These are phyloP conservation scores for Andrena trimmerana DNA, from an alignment of 2,888 invertebrate genomes.

Conservation along the genomic window DNA sequence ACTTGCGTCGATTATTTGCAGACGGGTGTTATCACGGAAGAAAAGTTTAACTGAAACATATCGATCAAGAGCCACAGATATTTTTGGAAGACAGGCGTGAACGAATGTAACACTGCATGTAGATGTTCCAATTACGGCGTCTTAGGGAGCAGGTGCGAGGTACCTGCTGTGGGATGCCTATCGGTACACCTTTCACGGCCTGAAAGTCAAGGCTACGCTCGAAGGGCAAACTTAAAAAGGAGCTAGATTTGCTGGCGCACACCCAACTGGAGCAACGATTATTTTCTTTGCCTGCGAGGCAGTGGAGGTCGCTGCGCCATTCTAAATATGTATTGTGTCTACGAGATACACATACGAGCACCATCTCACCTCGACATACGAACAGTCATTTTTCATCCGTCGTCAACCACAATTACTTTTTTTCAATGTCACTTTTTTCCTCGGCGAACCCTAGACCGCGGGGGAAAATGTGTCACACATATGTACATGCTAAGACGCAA, in stretches of 20 bases:
- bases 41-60: neutral
- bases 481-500: neutral
- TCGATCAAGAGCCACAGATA: slow-evolving; percentile 6
- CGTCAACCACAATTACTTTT: slow-evolving; percentile 6
- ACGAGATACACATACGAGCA: neutral
- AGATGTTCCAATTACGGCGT: slow-evolving; percentile 24
- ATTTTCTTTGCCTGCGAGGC: slow-evolving; percentile 44
- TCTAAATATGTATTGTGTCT: slow-evolving; percentile 33
- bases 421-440: neutral
- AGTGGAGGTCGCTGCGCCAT: slow-evolving; percentile 53
- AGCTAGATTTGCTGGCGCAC: slow-evolving; percentile 56
- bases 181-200: slow-evolving; percentile 15
- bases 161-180: slow-evolving; percentile 6
- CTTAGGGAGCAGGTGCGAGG: slow-evolving; percentile 38
- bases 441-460: neutral
- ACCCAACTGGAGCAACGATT: slow-evolving; percentile 58
- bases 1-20: too few species aligned
- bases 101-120: slow-evolving; percentile 20
- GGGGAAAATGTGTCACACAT: neutral
- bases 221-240: slow-evolving; percentile 60
- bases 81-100: slow-evolving; percentile 6
- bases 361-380: neutral
- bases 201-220: slow-evolving; percentile 61
- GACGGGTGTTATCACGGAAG: neutral
- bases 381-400: slow-evolving; percentile 26